A percentile compares a stretch with the other conserved stretches of the same genome.
These are phyloP conservation scores for Neodiprion pinetum DNA, from an alignment of 1,140 invertebrate genomes.

Conservation along the genomic window DNA sequence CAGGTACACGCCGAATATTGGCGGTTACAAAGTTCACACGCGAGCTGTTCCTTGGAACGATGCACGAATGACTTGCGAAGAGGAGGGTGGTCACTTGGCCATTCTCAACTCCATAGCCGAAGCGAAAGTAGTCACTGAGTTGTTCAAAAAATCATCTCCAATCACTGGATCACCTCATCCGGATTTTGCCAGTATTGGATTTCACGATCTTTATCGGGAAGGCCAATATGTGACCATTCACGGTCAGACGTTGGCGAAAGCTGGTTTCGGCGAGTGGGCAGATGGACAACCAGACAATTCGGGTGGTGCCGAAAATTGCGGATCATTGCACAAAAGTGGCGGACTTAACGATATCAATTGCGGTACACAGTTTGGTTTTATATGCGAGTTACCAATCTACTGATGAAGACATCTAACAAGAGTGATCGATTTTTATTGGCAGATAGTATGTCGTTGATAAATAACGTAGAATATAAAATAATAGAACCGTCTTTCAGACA, in stretches of 20 bases:
- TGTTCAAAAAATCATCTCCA: conserved; percentile 23
- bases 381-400: conserved; percentile 41
- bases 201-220: conserved; percentile 41
- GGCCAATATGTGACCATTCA: conserved; percentile 21
- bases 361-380: conserved; percentile 43
- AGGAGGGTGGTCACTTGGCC: conserved; percentile 28
- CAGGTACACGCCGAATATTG: background rate
- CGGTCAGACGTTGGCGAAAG: conserved; percentile 34
- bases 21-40: conserved; percentile 4
- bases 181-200: conserved; percentile 47
- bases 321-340: conserved; percentile 53
- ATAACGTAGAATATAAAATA: too few relatives aligned
- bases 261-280: conserved; percentile 50
- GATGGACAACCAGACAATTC: conserved; percentile 44
- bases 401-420: too few relatives aligned
- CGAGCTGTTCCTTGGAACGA: conserved; percentile 14
- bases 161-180: conserved; percentile 12
- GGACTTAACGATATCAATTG: conserved; percentile 51
- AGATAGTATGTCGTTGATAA: too few relatives aligned
- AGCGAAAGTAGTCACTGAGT: conserved; percentile 38
- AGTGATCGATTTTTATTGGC: too few relatives aligned
- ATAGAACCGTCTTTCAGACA: too few relatives aligned
- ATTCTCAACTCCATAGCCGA: conserved; percentile 28
- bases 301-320: conserved; percentile 43
- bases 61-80: conserved; percentile 20